Evolutionary conservation across 2,888 invertebrate species (phyloP).

Genomic region (Sabellastarte sp.): DNA sequence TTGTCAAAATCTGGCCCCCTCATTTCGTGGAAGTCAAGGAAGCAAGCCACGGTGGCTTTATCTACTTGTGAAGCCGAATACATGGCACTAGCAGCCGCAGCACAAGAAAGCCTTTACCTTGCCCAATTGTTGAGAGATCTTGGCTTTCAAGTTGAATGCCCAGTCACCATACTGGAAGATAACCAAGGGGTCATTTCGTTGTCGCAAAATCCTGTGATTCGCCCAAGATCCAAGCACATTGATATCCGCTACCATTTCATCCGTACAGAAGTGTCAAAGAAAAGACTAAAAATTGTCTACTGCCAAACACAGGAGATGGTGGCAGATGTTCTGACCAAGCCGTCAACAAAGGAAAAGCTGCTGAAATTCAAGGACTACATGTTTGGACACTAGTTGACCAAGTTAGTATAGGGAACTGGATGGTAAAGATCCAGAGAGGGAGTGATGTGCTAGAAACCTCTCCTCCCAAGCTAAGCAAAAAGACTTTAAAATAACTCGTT

Average conservation of each 20-base stretch:
- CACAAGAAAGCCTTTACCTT: constrained; percentile 10
- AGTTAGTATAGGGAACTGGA: no score
- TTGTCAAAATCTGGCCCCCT: constrained; percentile 9
- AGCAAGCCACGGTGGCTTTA: constrained; percentile 18
- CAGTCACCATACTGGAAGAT: constrained; percentile 6
- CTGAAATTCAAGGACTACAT: no score
- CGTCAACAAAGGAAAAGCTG: constrained; percentile 5
- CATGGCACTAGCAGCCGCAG: constrained; percentile 13
- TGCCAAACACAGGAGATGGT: constrained; percentile 4
- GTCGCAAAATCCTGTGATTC: constrained; percentile 14
- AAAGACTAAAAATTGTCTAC: neutral
- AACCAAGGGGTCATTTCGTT: constrained; percentile 14
- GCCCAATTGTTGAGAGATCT: neutral
- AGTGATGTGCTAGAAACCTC: no score
- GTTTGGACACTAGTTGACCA: no score
- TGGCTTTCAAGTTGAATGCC: neutral
- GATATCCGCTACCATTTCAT: constrained; percentile 14
- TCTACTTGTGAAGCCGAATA: constrained; percentile 25
- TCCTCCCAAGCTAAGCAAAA: no score
- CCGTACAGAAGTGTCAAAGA: neutral
- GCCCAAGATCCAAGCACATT: constrained; percentile 17
- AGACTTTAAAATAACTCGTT: no score
- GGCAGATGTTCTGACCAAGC: constrained; percentile 15
- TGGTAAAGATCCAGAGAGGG: no score
- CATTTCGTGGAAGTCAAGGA: constrained; percentile 20